Conservation (phyloP, 92 coral and sea anemone genomes). For the Porites evermanni region DNA sequence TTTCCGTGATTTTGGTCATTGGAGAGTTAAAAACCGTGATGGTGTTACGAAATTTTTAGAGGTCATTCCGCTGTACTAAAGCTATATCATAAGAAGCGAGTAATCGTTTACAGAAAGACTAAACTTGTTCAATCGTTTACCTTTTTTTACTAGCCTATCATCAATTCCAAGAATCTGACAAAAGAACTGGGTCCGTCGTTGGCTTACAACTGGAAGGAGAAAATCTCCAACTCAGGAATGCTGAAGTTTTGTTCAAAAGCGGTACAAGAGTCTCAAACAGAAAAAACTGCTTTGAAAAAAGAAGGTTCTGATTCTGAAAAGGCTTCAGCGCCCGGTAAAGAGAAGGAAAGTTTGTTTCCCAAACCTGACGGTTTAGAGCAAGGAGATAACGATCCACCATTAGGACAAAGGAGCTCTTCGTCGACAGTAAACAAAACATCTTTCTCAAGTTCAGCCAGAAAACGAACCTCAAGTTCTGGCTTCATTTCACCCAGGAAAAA, state of each 20-base stretch:
- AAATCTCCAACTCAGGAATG: constrained; percentile 57
- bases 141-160: constrained; percentile 45
- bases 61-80: too few species aligned
- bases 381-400: not conserved
- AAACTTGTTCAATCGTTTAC: not conserved
- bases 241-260: constrained; percentile 50
- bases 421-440: not conserved
- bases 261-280: not conserved
- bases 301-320: not conserved
- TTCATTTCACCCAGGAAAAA: constrained; percentile 26
- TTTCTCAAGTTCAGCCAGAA: not conserved
- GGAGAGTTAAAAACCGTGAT: too few species aligned
- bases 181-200: constrained; percentile 44
- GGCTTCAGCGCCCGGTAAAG: not conserved
- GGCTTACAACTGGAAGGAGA: constrained; percentile 58
- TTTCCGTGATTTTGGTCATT: too few species aligned
- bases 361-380: not conserved
- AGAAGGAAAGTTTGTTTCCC: not conserved
- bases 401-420: not conserved
- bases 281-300: constrained; percentile 7
- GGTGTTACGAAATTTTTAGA: too few species aligned
- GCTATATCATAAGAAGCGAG: too few species aligned
- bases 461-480: constrained; percentile 30
- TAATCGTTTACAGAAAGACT: not conserved
- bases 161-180: constrained; percentile 62